Evolutionary conservation across 2,888 invertebrate species (phyloP), one percentile per base, ranked within the genome.

Genomic region (Phlogophora meticulosa): DNA sequence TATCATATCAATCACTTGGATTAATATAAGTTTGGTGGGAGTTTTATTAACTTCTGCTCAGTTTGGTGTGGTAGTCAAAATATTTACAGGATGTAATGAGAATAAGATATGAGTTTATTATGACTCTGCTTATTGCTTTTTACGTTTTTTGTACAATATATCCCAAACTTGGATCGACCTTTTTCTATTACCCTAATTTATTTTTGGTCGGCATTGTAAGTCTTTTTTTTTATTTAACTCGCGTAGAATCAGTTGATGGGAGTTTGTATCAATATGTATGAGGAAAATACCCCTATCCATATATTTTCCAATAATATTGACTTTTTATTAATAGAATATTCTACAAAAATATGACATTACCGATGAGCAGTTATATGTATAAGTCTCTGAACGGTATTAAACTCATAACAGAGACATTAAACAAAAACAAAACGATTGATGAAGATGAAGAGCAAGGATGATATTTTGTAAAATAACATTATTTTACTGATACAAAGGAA

Each of bases 1-100:
- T 71, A 53, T 38, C 24, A 45, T 52, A 74, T 77, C 59, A 62
- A 72, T 69, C 66, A 63, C 9, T 51, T 7, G 28, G 32, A 48
- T 51, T 36, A 22, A 60, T 61, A 63, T 58, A 56, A 56, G 52
- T 75, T 78, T 52, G 51, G 10, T 34, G 22, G 1, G 4, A 66
- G 51, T 64, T 65, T 36, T 67, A 74, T 58, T 45, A 61, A 57
- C 43, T 62, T 71, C 4, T 61, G 32, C 15, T 15, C 9, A 28
- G 0, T n/a, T 4, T 51, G 11, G 5, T 24, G 20, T 36, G 11
- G 7, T 40, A 7, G 13, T 17, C 10, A 66, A 61, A 57, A 77
- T 72, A 72, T 77, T 61, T 65, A 72, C 72, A 65, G 57, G 49
- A 72, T 53, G 48, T 53, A n/a, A 7, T 22, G 20, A 9, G 20